Base-by-base conservation (phyloP, 2,888 invertebrate species). In the Mechanitis messenoides region DNA sequence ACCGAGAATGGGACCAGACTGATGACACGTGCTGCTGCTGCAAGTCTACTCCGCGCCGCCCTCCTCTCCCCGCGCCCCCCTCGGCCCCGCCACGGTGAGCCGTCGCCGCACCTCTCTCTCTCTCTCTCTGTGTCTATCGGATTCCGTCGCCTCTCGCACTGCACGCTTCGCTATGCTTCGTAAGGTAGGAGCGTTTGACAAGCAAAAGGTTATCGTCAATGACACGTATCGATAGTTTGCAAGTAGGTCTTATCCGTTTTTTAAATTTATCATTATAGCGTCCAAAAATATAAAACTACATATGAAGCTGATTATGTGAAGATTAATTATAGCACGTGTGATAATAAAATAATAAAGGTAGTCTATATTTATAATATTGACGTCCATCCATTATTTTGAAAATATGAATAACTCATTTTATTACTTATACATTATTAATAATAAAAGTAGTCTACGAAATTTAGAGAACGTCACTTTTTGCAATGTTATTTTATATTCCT, bases 1-100 rank as follows among this genome's bases (percentile, higher is more conserved):
- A 91, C 92, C 82, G 92, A 92, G 84, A 92, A 92, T 78, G 92
- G 92, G 85, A 92, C 92, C 78, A 84, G 92, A 75, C 88, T 89
- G 86, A 86, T 91, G 86, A 91, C 90, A 57, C 85, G 90, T 72
- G 87, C 89, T 71, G 90, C 88, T 69, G 90, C 90, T 76, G 90
- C 89, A 74, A 90, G 90, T 79, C 83, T 91, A 74, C 90, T 91
- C 77, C 89, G 88, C 77, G 90, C 86, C 71, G 90, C 90, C 75
- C 90, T 90, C 78, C 90, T 87, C 84, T 89, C 88, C 85, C 89
- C 88, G 85, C 87, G 88, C 73, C 85, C 87, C 87, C 81, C 87
- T 81, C 85, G 82, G 81, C 86, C 84, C 84, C 89, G 85, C 80
- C 85, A 87, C 79, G 90, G 89, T 90, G 90, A 87, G 87, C 85